phyloP scores from a whole-genome alignment of 2,113 vertebrate genomes.

The Isichthys henryi region DNA sequence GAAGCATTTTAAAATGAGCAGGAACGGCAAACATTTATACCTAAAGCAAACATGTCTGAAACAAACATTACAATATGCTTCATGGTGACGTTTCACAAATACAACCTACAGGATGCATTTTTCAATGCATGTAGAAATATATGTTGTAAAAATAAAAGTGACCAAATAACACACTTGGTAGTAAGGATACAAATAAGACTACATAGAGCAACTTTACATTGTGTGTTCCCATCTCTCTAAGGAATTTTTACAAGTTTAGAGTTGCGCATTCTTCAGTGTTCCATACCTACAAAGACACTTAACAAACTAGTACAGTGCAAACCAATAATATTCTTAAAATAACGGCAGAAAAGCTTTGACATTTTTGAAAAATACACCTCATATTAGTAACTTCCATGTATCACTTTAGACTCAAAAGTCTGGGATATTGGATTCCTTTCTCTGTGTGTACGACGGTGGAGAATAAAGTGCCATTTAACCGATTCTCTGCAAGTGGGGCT shows the following conservation, averaged over 20 bases:
- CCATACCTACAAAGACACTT: background rate
- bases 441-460: background rate
- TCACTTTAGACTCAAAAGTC: background rate
- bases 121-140: background rate
- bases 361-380: background rate
- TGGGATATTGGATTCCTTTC: background rate
- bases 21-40: background rate
- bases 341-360: no score
- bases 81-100: background rate
- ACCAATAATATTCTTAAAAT: background rate
- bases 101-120: background rate
- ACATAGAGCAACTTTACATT: background rate
- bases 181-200: background rate
- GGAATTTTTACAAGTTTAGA: background rate
- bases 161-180: background rate
- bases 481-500: background rate
- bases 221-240: background rate
- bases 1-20: background rate
- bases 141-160: background rate
- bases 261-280: background rate
- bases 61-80: background rate
- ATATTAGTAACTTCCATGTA: background rate
- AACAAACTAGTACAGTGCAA: background rate
- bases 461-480: background rate
- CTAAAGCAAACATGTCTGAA: background rate